Base-by-base conservation (phyloP, 2,113 vertebrate species). In the Gadus macrocephalus region DNA sequence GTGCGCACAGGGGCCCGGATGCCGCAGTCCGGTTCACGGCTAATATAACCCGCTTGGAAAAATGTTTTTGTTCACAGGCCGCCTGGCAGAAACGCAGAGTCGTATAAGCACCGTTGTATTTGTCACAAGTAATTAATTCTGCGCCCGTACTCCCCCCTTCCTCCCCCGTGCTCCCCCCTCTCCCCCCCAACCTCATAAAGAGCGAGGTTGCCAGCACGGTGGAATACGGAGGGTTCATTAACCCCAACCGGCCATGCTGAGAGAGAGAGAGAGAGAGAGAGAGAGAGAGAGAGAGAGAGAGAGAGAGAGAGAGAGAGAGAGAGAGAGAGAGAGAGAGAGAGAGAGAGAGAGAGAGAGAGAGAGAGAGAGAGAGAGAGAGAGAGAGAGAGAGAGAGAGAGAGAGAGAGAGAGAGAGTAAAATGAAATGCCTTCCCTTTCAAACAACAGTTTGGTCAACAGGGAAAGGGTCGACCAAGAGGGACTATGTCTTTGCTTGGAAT, bases 41-140 rank as follows among this genome's bases (percentile, higher is more conserved):
- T 80, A 85, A 86, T 87, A 85, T 87, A 87, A 85, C 82, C 6
- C 56, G 78, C 35, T 17, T 80, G 80, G 71, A 81, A 86, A 89
- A 90, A 88, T 88, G 84, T 90, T 89, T 89, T 89, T 87, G 81
- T 90, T 89, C 87, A 87, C 84, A 86, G 83, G 77, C 84, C 28
- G 81, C 79, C 81, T 82, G 76, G 83, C 85, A 85, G 81, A 84
- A 85, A 82, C 76, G 75, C 81, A 76, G 79, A 81, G 73, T 69
- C 66, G 75, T 86, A 85, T 79, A 75, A 81, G 83, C 55, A 66
- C 76, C 22, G 55, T 72, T 71, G 83, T 84, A 86, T 89, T 89
- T 89, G 88, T 91, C 90, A 88, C 90, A 89, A 87, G 90, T 89
- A 89, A 90, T 91, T 89, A 88, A 91, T 89, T 89, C 80, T 74